These are phyloP conservation scores for Anadara kagoshimensis DNA, from an alignment of 1,140 invertebrate species.

Conservation along the genomic window DNA sequence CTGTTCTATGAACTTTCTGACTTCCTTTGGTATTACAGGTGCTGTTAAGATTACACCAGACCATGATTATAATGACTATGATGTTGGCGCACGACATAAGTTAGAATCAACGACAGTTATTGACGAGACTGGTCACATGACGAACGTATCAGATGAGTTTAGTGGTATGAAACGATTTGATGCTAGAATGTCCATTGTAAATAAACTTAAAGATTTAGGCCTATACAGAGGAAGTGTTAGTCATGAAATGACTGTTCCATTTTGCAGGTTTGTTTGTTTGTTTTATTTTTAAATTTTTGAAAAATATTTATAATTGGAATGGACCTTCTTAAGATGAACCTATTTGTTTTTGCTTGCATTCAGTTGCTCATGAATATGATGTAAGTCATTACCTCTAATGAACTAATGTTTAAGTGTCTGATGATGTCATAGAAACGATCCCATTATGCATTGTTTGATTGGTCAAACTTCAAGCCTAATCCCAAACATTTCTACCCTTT, in stretches of 20 bases:
- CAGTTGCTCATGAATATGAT: too few relatives aligned
- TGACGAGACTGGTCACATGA: slow-evolving; percentile 85
- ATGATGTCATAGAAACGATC: too few relatives aligned
- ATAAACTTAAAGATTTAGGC: slow-evolving; percentile 83
- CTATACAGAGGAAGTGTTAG: slow-evolving; percentile 89
- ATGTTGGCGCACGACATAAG: slow-evolving; percentile 92
- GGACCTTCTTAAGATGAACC: too few relatives aligned
- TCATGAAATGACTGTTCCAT: slow-evolving; percentile 95
- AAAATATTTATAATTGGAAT: not conserved
- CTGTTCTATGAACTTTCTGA: too few relatives aligned
- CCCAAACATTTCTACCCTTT: too few relatives aligned
- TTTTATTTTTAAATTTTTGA: not conserved
- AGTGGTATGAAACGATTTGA: slow-evolving; percentile 95
- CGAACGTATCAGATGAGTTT: slow-evolving; percentile 44
- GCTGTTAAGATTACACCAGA: slow-evolving; percentile 99
- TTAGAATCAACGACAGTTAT: slow-evolving; percentile 89
- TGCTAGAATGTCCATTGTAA: slow-evolving; percentile 86
- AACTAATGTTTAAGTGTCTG: too few relatives aligned
- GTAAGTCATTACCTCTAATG: too few relatives aligned
- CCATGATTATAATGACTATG: slow-evolving; percentile 97
- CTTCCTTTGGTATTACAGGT: slow-evolving; percentile 79
- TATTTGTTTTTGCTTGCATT: too few relatives aligned
- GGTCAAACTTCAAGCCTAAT: too few relatives aligned
- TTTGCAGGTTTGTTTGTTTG: slow-evolving; percentile 81
- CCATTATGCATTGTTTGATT: too few relatives aligned